phyloP scores from a whole-genome alignment of 2,797 vertebrate species.

The Mareca penelope region DNA sequence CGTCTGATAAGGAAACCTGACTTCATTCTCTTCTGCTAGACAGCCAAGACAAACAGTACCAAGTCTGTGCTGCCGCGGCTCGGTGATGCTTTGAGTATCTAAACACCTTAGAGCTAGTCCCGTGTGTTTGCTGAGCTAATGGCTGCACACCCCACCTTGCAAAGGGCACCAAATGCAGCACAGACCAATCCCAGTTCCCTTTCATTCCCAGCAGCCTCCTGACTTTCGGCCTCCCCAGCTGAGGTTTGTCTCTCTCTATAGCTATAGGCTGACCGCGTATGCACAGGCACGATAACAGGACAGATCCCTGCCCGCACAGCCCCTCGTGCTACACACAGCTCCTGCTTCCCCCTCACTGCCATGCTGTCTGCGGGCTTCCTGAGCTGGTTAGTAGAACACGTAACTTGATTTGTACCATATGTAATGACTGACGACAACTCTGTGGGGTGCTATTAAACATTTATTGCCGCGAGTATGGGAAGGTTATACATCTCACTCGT shows the following conservation, averaged over 20 bases:
- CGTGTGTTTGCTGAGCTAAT: not conserved
- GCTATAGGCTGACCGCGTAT: fast-evolving
- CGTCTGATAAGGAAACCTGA: not conserved
- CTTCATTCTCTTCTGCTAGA: not conserved
- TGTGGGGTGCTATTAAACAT: slow-evolving; percentile 59
- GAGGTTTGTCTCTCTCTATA: not conserved
- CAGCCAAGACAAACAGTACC: not conserved
- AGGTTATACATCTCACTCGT: slow-evolving; percentile 16
- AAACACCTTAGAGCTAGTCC: not conserved
- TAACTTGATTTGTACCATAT: slow-evolving; percentile 66
- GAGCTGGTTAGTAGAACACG: slow-evolving; percentile 39
- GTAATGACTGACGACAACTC: slow-evolving; percentile 47
- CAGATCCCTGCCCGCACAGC: not conserved
- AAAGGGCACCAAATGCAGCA: not conserved
- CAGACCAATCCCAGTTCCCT: not conserved
- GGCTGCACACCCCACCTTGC: not conserved
- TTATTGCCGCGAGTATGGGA: slow-evolving; percentile 17
- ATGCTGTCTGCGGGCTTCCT: slow-evolving; percentile 43
- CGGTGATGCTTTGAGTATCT: fast-evolving
- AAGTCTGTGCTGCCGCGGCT: not conserved
- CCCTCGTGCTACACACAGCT: not conserved
- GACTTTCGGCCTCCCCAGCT: not conserved
- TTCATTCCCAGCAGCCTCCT: not conserved
- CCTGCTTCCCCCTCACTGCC: not conserved
- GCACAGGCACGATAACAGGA: not conserved